Evolutionary conservation across 2,888 invertebrate species (phyloP), one percentile per base, ranked within the genome.

Genomic region (Rhagonycha lutea): DNA sequence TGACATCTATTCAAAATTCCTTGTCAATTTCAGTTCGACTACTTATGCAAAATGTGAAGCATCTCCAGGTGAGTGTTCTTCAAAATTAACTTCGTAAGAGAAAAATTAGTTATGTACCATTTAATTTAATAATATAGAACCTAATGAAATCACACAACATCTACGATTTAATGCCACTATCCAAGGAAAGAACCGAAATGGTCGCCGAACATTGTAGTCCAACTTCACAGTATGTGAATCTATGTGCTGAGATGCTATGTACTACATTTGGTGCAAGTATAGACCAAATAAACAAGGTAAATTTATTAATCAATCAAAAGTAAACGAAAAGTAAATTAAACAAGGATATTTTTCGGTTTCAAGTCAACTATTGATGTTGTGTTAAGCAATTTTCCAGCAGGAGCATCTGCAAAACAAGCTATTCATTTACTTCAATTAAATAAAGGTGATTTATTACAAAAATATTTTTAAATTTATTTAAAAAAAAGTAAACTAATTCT

Each of bases 341-440:
- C 2, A 47, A 47, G 1, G 3, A 47, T 2, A 2, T 18, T 62
- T 62, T 67, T 7, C 12, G 4, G 4, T 14, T 67, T 67, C 0
- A 14, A 68, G 68, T 14, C 32, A 18, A 12, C 24, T 68, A 18
- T 73, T 11, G 75, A 72, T 8, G 24, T 67, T 10, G 28, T 76
- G 1, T 18, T 61, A 12, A 70, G 14, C 8, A 76, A 70, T 61
- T 81, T 84, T 12, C 87, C 87, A 4, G 86, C 68, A 14, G 75
- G 78, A 62, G 87, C 90, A 0, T 89, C 90, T 0, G 86, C 89
- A 0, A 86, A 87, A 78, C 90, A 90, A 82, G 78, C 90, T n/a
- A 83, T 90, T 8, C 91, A 91, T 82, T 90, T 87, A 78, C 89
- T 89, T 0, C 91, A 91, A 78, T 79, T 89, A 8, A 88, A 12